Evolutionary conservation across 2,113 vertebrate genomes (phyloP).

Genomic region (Phylloscopus trochiloides): DNA sequence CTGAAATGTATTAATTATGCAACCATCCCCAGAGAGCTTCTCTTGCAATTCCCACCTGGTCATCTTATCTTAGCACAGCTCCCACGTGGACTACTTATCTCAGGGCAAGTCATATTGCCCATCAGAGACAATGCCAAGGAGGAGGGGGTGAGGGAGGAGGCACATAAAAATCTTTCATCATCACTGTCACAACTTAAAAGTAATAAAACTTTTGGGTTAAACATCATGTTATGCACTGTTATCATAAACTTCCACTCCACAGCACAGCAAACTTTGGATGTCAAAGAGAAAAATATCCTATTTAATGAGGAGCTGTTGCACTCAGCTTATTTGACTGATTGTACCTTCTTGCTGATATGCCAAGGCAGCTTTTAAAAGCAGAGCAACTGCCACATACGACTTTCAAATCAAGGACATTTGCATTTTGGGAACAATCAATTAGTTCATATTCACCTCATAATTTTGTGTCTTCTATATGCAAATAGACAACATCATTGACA

Average conservation of each 20-base stretch:
- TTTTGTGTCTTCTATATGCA: background rate
- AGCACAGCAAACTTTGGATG: background rate
- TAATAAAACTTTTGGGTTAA: background rate
- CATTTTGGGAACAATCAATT: constrained; percentile 20
- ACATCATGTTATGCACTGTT: background rate
- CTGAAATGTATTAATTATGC: background rate
- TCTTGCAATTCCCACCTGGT: background rate
- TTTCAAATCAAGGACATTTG: constrained; percentile 45
- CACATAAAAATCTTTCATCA: background rate
- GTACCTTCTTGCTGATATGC: background rate
- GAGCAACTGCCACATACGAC: background rate
- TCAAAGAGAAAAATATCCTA: constrained; percentile 37
- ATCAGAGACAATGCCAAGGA: background rate
- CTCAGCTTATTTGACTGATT: background rate
- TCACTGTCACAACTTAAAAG: background rate
- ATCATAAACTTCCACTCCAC: background rate
- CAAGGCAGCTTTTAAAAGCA: constrained; percentile 20
- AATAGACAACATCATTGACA: background rate
- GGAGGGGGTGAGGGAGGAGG: too few relatives aligned
- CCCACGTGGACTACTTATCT: background rate
- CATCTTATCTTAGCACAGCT: background rate
- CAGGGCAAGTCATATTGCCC: background rate
- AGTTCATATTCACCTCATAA: background rate
- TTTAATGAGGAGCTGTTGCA: background rate
- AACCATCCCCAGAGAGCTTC: background rate